Evolutionary conservation across 2,113 vertebrate genomes (phyloP).

Genomic region (Riparia riparia): DNA sequence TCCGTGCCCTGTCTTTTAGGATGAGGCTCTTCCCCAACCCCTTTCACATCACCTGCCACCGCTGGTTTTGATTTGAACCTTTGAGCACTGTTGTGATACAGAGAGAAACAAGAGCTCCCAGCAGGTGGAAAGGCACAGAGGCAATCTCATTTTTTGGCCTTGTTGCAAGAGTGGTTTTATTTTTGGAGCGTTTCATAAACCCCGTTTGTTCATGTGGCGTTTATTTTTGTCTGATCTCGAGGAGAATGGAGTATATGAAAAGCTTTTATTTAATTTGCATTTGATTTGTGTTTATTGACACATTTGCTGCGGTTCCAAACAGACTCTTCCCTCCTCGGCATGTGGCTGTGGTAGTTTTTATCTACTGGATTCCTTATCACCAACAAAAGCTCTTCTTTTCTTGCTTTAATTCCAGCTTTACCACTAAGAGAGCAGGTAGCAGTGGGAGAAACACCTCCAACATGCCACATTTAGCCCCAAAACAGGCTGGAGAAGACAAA

Average conservation of each 20-base stretch:
- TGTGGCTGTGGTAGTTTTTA: background rate
- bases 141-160: background rate
- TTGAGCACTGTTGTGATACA: background rate
- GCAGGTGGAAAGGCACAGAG: background rate
- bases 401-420: background rate
- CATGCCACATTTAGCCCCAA: background rate
- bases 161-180: slow-evolving; percentile 2
- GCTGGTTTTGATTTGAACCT: background rate
- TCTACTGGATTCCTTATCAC: background rate
- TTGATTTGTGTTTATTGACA: slow-evolving; percentile 31
- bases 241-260: slow-evolving; percentile 3
- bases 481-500: background rate
- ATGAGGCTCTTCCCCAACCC: background rate
- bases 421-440: background rate
- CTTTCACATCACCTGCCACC: background rate
- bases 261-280: slow-evolving; percentile 46
- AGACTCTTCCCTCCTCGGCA: background rate
- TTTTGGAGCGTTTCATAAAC: slow-evolving; percentile 5
- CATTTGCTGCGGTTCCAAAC: background rate
- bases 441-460: background rate
- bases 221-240: background rate
- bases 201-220: background rate
- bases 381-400: background rate
- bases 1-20: background rate
- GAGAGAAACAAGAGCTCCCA: background rate